phyloP scores from a whole-genome alignment of 2,888 invertebrate genomes.

The Campopleginae sp. region DNA sequence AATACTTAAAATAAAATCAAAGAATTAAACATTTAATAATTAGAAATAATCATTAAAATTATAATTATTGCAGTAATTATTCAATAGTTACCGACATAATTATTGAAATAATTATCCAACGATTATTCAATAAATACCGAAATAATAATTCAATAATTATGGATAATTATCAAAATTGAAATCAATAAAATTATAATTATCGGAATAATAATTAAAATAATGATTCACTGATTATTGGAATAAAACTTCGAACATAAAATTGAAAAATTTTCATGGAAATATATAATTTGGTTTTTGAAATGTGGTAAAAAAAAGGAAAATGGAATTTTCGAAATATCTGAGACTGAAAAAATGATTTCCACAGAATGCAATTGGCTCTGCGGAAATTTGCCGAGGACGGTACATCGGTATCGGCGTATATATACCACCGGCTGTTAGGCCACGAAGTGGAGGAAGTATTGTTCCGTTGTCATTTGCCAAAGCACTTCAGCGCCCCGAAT shows the following conservation, averaged over 20 bases:
- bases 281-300: too few species aligned
- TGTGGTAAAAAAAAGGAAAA: too few species aligned
- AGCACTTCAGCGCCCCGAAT: constrained; percentile 98
- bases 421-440: constrained; percentile 98
- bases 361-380: constrained; percentile 97
- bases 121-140: constrained; percentile 8
- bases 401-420: constrained; percentile 98
- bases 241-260: too few species aligned
- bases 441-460: constrained; percentile 97
- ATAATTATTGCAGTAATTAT: too few species aligned
- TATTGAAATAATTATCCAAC: not conserved
- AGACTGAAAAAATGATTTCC: not conserved
- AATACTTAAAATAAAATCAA: not conserved
- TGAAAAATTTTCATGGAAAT: too few species aligned
- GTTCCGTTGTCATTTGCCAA: constrained; percentile 96
- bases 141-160: not conserved
- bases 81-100: not conserved
- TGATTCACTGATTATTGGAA: too few species aligned
- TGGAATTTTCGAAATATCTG: too few species aligned
- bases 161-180: too few species aligned
- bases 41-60: too few species aligned
- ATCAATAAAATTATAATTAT: too few species aligned
- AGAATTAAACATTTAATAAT: too few species aligned
- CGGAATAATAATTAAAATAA: too few species aligned
- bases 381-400: constrained; percentile 98